Evolutionary conservation across 2,797 vertebrate genomes (phyloP).

Genomic region (Pelobates cultripes): DNA sequence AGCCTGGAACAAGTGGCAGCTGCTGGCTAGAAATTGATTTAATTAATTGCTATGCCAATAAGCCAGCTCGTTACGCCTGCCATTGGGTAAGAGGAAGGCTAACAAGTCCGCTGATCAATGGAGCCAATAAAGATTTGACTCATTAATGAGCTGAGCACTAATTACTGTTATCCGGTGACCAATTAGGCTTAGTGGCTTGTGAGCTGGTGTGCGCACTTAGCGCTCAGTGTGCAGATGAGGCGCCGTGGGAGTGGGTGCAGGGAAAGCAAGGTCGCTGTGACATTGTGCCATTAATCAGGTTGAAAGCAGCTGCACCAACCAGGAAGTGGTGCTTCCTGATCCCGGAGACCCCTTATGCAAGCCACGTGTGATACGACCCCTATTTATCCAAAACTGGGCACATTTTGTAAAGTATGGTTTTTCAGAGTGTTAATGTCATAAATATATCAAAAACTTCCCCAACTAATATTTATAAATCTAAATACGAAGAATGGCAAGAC

Average conservation of each 20-base stretch:
- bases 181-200: constrained; percentile 87
- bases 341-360: too few relatives aligned
- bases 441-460: too few relatives aligned
- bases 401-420: too few relatives aligned
- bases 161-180: constrained; percentile 99
- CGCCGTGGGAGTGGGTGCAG: neutral
- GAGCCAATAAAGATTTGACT: constrained; percentile 99
- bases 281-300: constrained; percentile 7
- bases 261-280: constrained; percentile 1
- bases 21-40: constrained; percentile 97
- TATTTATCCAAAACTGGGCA: too few relatives aligned
- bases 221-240: constrained; percentile 20
- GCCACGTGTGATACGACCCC: too few relatives aligned
- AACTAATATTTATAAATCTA: too few relatives aligned
- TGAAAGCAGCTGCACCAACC: neutral
- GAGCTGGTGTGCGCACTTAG: constrained; percentile 72
- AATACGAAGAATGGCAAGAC: too few relatives aligned
- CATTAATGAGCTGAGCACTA: constrained; percentile 99
- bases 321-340: neutral
- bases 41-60: constrained; percentile 99
- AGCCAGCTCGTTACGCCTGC: constrained; percentile 98
- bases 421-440: too few relatives aligned
- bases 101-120: constrained; percentile 99
- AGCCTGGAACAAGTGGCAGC: constrained; percentile 76
- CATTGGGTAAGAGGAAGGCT: constrained; percentile 97